Evolutionary conservation across 2,888 invertebrate species (phyloP).

Genomic region (Ophioninae sp.): DNA sequence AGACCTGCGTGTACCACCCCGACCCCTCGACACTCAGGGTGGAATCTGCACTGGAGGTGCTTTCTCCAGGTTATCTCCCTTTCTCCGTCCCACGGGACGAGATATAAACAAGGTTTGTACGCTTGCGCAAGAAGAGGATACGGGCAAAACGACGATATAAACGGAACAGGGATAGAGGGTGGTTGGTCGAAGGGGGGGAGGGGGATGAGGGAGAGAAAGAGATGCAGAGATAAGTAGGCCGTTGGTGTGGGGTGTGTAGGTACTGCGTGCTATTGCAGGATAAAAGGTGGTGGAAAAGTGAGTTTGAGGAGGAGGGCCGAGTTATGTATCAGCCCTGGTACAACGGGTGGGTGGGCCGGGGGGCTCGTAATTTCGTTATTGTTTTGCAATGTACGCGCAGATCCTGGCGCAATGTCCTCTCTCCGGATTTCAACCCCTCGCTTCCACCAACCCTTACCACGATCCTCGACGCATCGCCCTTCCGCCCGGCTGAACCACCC

Average conservation of each 20-base stretch:
- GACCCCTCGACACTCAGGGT: slow-evolving; percentile 27
- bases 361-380: slow-evolving; percentile 64
- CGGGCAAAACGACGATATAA: slow-evolving; percentile 59
- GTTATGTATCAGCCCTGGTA: slow-evolving; percentile 35
- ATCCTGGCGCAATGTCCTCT: slow-evolving; percentile 59
- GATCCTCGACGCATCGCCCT: slow-evolving; percentile 11
- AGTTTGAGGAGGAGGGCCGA: slow-evolving; percentile 2
- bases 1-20: slow-evolving; percentile 31
- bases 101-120: slow-evolving; percentile 75
- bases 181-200: not conserved
- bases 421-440: not conserved
- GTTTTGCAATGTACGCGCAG: slow-evolving; percentile 61
- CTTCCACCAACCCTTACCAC: slow-evolving; percentile 13
- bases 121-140: slow-evolving; percentile 67
- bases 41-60: slow-evolving; percentile 49
- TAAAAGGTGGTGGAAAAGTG: slow-evolving; percentile 17
- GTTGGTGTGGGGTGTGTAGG: slow-evolving; percentile 14
- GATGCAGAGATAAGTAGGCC: slow-evolving; percentile 5
- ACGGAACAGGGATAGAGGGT: slow-evolving; percentile 19
- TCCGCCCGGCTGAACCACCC: slow-evolving; percentile 30
- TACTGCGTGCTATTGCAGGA: slow-evolving; percentile 27
- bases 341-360: not conserved
- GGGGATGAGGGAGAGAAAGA: not conserved
- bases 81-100: slow-evolving; percentile 56
- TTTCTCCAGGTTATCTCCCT: slow-evolving; percentile 36